These are phyloP conservation scores for Smutsia gigantea DNA, from an alignment of 2,797 vertebrate genomes.

Conservation along the genomic window DNA sequence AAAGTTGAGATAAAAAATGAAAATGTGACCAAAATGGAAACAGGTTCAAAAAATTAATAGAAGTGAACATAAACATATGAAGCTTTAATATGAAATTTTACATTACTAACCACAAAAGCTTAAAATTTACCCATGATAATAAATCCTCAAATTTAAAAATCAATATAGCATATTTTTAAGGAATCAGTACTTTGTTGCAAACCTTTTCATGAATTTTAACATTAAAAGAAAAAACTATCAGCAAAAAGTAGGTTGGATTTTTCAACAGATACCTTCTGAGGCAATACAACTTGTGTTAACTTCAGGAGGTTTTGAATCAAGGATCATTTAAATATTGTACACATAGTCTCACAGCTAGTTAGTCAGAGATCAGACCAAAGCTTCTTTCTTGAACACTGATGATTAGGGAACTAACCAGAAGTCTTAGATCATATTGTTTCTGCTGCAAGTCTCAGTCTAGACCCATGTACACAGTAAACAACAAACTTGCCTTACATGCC, in stretches of 20 bases:
- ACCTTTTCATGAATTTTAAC: neutral
- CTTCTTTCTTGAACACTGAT: neutral
- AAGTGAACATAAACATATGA: neutral
- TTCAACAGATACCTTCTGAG: neutral
- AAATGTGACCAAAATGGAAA: neutral
- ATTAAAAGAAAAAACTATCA: neutral
- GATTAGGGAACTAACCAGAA: neutral
- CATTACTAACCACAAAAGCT: neutral
- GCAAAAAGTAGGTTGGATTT: neutral
- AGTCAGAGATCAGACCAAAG: neutral
- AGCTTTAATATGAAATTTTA: neutral
- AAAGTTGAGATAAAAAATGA: neutral
- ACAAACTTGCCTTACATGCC: neutral
- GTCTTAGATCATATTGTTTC: neutral
- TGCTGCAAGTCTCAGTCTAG: neutral
- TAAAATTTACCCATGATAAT: neutral
- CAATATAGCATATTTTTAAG: neutral
- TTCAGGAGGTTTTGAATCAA: conserved; percentile 20
- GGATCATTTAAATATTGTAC: neutral
- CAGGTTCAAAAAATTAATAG: conserved; percentile 14
- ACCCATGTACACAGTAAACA: accelerated
- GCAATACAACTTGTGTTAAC: neutral
- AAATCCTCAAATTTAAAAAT: conserved; percentile 34
- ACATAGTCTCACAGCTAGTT: neutral
- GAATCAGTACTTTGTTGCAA: neutral